Evolutionary conservation across 2,797 vertebrate species (phyloP), one percentile per base, ranked within the genome.

Genomic region (Neomorphus geoffroyi): DNA sequence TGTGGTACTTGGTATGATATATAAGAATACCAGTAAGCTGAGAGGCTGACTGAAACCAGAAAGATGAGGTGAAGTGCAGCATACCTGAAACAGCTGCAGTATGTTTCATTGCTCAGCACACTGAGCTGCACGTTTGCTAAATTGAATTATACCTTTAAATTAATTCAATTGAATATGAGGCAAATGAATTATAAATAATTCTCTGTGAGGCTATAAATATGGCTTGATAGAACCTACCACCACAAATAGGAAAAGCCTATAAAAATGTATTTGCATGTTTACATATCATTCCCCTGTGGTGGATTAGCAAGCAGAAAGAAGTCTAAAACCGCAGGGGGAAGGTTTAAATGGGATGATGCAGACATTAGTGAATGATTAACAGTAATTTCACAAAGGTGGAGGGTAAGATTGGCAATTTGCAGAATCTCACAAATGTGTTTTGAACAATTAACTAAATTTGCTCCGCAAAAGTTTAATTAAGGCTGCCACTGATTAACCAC

Each of bases 281-380:
- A 92, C 90, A 94, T 92, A 96, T 96, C 53, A 88, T 85, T 97
- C 93, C 96, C 81, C 75, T 95, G 92, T 93, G 96, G 93, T 85
- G 90, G 92, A 97, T 97, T 97, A 96, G 92, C 70, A 72, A 94
- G 91, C 92, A 97, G 92, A 96, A 94, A 87, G 84, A 94, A 97
- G 87, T 90, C 90, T 95, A 93, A 97, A 97, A 94, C 93, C 97
- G 96, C 95, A 95, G 77, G 94, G 92, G 95, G 83, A 95, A 61
- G 35, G 73, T 97, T 97, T 97, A 96, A 94, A 91, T 87, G 77
- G 94, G 96, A 96, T 97, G 96, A 97, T 92, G 87, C 90, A 96
- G 94, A 96, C 96, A 96, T 96, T 98, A 96, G 86, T 91, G 93
- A 97, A 97, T 96, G 93, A 98, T 97, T 97, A 98, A 96, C 96